A percentile compares a stretch with the other conserved stretches of the same genome.
phyloP scores from a whole-genome alignment of 1,140 invertebrate species.

The Drosophila biarmipes region DNA sequence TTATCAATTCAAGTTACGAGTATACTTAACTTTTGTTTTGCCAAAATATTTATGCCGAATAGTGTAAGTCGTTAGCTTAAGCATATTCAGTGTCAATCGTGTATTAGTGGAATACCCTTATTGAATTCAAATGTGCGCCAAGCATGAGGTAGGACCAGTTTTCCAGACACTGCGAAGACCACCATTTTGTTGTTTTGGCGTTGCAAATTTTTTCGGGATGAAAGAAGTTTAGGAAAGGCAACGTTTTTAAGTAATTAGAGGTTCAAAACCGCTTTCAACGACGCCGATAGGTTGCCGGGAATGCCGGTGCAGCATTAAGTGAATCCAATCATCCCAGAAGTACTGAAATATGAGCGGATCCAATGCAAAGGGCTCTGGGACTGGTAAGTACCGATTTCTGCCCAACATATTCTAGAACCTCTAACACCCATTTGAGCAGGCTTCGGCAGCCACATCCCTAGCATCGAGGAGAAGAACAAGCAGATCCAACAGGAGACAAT shows the following conservation, averaged over 20 bases:
- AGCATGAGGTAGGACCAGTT: neutral
- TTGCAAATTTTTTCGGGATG: slow-evolving; percentile 24
- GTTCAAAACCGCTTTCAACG: neutral
- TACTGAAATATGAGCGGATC: slow-evolving; percentile 11
- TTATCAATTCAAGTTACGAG: too few species aligned
- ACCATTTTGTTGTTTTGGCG: slow-evolving; percentile 43
- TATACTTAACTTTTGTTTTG: too few species aligned
- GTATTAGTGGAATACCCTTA: neutral
- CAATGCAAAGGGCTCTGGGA: neutral
- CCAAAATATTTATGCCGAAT: neutral
- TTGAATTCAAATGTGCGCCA: neutral
- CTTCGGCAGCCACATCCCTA: slow-evolving; percentile 40
- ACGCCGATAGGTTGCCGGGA: neutral
- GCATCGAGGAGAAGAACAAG: slow-evolving; percentile 71
- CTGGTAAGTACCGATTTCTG: slow-evolving; percentile 7
- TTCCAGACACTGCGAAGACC: neutral
- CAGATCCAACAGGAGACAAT: slow-evolving; percentile 68
- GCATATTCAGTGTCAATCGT: neutral
- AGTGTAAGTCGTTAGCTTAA: too few species aligned
- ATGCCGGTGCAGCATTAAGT: neutral
- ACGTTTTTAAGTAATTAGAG: neutral
- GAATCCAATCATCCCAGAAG: neutral
- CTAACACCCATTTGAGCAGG: slow-evolving; percentile 3
- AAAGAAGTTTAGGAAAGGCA: neutral
- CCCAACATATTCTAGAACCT: neutral